A percentile compares a stretch with the other conserved stretches of the same genome.
Evolutionary conservation across 1,140 invertebrate species (phyloP).

Genomic region (Trichonephila clavipes): DNA sequence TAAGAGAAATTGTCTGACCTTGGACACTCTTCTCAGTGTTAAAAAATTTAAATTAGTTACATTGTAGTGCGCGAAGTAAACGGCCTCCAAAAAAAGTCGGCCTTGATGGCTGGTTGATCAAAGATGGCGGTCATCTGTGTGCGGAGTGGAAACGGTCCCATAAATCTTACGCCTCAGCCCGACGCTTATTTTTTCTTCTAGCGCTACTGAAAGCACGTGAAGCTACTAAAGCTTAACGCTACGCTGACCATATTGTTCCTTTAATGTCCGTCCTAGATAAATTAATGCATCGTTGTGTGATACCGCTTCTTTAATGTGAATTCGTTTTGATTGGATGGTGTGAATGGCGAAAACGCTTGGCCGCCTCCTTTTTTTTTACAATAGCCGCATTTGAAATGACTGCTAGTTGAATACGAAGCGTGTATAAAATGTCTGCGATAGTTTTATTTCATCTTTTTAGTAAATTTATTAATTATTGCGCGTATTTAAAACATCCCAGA

Average conservation of each 20-base stretch:
- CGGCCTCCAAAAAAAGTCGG: constrained; percentile 43
- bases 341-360: constrained; percentile 14
- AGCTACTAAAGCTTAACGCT: constrained; percentile 54
- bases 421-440: too few species aligned
- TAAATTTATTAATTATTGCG: too few species aligned
- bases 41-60: constrained; percentile 65
- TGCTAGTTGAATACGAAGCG: too few species aligned
- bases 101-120: constrained; percentile 54
- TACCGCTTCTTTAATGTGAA: constrained; percentile 37
- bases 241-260: constrained; percentile 19
- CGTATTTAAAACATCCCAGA: too few species aligned
- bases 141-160: constrained; percentile 53
- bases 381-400: background rate
- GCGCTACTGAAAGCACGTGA: background rate
- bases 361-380: background rate
- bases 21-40: constrained; percentile 17
- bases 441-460: too few species aligned
- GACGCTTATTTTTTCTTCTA: constrained; percentile 6
- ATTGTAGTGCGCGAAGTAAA: constrained; percentile 12
- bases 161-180: constrained; percentile 17
- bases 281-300: constrained; percentile 35
- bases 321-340: constrained; percentile 19
- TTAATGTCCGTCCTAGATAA: constrained; percentile 27
- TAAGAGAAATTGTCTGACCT: constrained; percentile 26
- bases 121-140: constrained; percentile 53